Evolutionary conservation across 1,140 invertebrate species (phyloP).

Genomic region (Melipona quadrifasciata): DNA sequence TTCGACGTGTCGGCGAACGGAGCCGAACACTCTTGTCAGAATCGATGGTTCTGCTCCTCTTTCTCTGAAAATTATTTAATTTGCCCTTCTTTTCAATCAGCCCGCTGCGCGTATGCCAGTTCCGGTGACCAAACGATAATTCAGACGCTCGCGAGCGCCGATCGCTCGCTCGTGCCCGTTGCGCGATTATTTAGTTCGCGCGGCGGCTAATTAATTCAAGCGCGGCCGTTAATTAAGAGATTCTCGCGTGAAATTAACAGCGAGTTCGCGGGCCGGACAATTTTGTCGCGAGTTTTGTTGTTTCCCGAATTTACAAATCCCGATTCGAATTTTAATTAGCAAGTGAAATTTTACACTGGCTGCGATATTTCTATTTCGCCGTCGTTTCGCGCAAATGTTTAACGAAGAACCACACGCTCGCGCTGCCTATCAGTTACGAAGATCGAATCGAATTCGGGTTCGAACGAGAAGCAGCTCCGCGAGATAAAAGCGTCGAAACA

Average conservation of each 20-base stretch:
- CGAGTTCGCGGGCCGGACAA: background rate
- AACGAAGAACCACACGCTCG: too few relatives aligned
- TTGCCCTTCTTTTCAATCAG: background rate
- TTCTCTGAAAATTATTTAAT: background rate
- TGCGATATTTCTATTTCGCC: too few relatives aligned
- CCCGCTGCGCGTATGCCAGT: background rate
- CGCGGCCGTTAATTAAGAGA: background rate
- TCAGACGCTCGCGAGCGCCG: background rate
- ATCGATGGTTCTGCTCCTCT: background rate
- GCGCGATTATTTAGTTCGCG: background rate
- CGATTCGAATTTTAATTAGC: background rate
- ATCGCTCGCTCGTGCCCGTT: background rate
- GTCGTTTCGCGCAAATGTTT: too few relatives aligned
- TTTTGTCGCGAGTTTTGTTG: background rate
- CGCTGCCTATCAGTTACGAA: too few relatives aligned
- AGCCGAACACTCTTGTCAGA: too few relatives aligned
- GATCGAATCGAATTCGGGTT: too few relatives aligned
- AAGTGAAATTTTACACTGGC: too few relatives aligned
- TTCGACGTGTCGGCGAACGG: slow-evolving; percentile 15
- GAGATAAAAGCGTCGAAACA: too few relatives aligned
- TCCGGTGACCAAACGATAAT: background rate
- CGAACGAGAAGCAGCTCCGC: too few relatives aligned
- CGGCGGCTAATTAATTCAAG: background rate
- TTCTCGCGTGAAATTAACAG: background rate
- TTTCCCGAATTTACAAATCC: background rate